Conservation (phyloP, 1,140 invertebrate species). For the Zaprionus gabonicus region DNA sequence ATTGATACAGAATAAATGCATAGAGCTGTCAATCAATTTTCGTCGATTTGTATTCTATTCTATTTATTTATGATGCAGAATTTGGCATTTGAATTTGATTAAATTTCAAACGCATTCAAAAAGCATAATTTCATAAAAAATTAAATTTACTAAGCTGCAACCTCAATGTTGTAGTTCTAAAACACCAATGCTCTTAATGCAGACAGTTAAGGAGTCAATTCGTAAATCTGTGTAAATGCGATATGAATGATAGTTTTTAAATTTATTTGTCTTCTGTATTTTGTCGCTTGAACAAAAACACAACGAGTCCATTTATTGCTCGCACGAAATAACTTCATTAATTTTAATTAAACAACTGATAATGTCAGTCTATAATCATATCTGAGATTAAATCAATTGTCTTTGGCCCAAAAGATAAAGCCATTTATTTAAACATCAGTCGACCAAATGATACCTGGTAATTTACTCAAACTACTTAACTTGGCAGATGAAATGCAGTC, state of each 20-base stretch:
- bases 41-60: background rate
- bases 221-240: no score
- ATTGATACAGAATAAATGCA: background rate
- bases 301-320: background rate
- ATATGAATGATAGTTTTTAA: background rate
- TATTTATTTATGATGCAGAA: background rate
- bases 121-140: background rate
- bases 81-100: background rate
- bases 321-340: background rate
- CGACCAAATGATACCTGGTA: background rate
- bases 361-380: constrained; percentile 8
- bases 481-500: no score
- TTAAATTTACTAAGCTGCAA: no score
- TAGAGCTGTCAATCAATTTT: background rate
- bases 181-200: no score
- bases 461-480: no score
- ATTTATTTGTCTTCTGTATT: background rate
- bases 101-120: background rate
- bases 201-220: no score
- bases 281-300: background rate
- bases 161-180: no score
- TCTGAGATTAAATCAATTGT: background rate
- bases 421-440: background rate
- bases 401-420: background rate
- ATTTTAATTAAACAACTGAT: constrained; percentile 24